These are phyloP conservation scores for Probaryconus sp. DNA, from an alignment of 1,140 invertebrate genomes.

Conservation along the genomic window DNA sequence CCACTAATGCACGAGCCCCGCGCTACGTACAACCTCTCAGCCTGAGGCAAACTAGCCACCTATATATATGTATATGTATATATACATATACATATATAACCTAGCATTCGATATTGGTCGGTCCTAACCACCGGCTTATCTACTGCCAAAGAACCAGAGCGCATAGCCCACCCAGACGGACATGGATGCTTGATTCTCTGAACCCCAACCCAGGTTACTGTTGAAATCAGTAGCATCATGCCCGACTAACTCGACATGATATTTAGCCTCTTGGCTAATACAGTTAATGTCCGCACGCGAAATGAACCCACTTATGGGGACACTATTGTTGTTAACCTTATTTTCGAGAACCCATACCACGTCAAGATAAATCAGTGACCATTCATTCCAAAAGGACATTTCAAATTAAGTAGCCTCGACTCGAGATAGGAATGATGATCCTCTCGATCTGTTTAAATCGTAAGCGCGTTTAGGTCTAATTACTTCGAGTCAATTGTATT, in stretches of 20 bases:
- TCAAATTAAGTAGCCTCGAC: too few relatives aligned
- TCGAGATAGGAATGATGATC: too few relatives aligned
- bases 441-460: too few relatives aligned
- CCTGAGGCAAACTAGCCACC: conserved; percentile 70
- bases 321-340: conserved; percentile 51
- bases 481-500: too few relatives aligned
- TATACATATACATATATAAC: too few relatives aligned
- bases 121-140: conserved; percentile 72
- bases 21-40: conserved; percentile 60
- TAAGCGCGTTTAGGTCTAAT: too few relatives aligned
- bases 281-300: conserved; percentile 58
- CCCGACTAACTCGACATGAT: conserved; percentile 61
- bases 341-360: conserved; percentile 34
- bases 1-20: conserved; percentile 77
- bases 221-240: conserved; percentile 59
- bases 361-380: not conserved
- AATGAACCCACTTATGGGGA: conserved; percentile 52
- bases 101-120: conserved; percentile 74
- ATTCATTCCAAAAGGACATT: too few relatives aligned
- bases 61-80: too few relatives aligned
- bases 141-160: conserved; percentile 61
- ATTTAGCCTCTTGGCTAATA: conserved; percentile 64
- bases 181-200: conserved; percentile 56
- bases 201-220: conserved; percentile 24
- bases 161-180: conserved; percentile 57